Base-by-base conservation (phyloP, 2,113 vertebrate species). In the Vidua chalybeata region DNA sequence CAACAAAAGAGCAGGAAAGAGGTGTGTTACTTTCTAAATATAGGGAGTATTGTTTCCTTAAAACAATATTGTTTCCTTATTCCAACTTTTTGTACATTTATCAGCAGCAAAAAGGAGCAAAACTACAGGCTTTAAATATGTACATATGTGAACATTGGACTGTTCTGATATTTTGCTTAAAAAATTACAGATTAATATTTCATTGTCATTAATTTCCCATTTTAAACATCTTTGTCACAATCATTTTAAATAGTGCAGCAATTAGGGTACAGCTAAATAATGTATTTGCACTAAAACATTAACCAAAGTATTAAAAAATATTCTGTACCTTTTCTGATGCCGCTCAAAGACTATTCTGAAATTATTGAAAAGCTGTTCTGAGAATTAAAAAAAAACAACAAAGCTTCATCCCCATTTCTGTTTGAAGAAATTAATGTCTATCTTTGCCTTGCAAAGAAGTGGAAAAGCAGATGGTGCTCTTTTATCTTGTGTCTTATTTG, bases 401-500 rank as follows among this genome's bases (percentile, higher is more conserved):
- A 17, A 6, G 2, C 0, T 41, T 80, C 13, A 71, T 86, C 18
- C 15, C 30, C 13, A 23, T 58, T 90, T 87, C 27, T 96, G 2
- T 71, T 56, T 54, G 51, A 62, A 84, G 55, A 88, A 86, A 80
- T 63, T 5, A 72, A 10, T 30, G 15, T 33, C n/a, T 27, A 33
- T 22, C 21, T 72, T 68, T 69, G 27, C 30, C 59, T 71, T 4
- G 24, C 61, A 74, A n/a, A 7, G 3, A 66, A 62, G 43, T 28
- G 24, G 48, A 80, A 80, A 63, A 80, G 13, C 80, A 94, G 76
- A 95, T 21, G 52, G 33, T 52, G 0, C 37, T 63, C 43, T 77
- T 64, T 94, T 95, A 95, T 97, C 94, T 95, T 2, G 33, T 59
- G 76, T 33, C 69, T 73, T n/a, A 4, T 78, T 92, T 78, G 73